A percentile compares a stretch with the other conserved stretches of the same genome.
Evolutionary conservation across 2,113 vertebrate genomes (phyloP).

Genomic region (Actenoides hombroni): DNA sequence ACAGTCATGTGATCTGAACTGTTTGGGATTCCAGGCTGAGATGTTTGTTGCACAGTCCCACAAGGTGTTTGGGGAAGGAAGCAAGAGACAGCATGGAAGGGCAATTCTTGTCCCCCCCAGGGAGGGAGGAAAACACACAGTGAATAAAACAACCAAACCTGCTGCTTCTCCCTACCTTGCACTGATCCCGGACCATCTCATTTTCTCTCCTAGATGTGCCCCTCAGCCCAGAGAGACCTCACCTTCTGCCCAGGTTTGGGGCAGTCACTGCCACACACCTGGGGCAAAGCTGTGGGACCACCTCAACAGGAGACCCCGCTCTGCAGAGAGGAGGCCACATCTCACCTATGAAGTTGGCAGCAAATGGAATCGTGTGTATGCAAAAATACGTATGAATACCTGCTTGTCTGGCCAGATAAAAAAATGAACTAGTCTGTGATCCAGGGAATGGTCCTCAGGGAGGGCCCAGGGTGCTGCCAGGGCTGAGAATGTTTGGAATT

Average conservation of each 20-base stretch:
- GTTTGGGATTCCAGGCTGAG: not conserved
- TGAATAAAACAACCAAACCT: not conserved
- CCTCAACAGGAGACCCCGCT: rapidly evolving
- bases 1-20: rapidly evolving
- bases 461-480: too few species aligned
- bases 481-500: not conserved
- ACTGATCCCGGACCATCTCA: rapidly evolving
- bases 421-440: not conserved
- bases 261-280: not conserved
- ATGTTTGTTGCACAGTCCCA: rapidly evolving
- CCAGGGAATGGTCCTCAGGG: rapidly evolving
- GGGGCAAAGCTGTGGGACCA: not conserved
- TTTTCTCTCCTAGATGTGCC: not conserved
- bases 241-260: not conserved
- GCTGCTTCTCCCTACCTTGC: not conserved
- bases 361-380: rapidly evolving
- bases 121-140: not conserved
- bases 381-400: not conserved
- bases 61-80: too few species aligned
- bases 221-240: not conserved
- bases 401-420: not conserved
- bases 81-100: rapidly evolving
- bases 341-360: not conserved
- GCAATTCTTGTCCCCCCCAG: rapidly evolving
- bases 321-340: not conserved